Percentiles rank a stretch among this genome's conserved stretches.
phyloP scores from a whole-genome alignment of 2,797 vertebrate genomes.

The Acipenser transmontanus region DNA sequence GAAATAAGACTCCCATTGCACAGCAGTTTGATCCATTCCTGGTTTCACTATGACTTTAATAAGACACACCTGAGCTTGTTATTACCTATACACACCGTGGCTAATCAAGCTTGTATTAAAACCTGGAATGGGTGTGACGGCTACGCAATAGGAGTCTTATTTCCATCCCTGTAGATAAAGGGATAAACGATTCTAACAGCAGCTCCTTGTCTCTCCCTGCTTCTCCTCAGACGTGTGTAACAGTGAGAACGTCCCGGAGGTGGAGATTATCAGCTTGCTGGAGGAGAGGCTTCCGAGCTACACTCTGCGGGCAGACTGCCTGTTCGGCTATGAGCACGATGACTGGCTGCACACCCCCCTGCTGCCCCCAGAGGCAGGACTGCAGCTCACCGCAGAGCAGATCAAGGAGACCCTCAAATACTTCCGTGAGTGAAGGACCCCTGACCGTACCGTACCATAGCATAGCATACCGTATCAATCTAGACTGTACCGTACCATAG shows the following conservation, averaged over 20 bases:
- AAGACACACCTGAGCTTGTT: not conserved
- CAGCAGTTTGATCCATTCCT: not conserved
- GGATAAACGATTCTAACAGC: not conserved
- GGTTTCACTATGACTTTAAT: conserved; percentile 2
- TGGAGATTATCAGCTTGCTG: conserved; percentile 81
- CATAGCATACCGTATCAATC: too few species aligned
- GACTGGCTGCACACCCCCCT: conserved; percentile 74
- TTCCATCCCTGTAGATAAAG: too few species aligned
- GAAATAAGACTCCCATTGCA: too few species aligned
- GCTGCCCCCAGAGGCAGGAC: conserved; percentile 44
- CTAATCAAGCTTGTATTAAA: conserved; percentile 1
- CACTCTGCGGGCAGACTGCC: conserved; percentile 71
- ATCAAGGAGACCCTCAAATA: conserved; percentile 76
- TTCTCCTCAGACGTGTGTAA: conserved; percentile 44
- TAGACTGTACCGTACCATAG: not conserved
- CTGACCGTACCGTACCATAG: too few species aligned
- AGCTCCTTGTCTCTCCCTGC: conserved; percentile 1
- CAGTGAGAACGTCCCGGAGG: conserved; percentile 67
- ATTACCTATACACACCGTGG: not conserved
- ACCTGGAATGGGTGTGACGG: too few species aligned
- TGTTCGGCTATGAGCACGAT: conserved; percentile 72
- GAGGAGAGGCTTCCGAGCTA: conserved; percentile 72
- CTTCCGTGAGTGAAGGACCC: conserved; percentile 68
- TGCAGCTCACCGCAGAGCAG: conserved; percentile 66
- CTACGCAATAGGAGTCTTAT: too few species aligned